Base-by-base conservation (phyloP, 2,113 vertebrate genomes). In the Cercocebus atys region DNA sequence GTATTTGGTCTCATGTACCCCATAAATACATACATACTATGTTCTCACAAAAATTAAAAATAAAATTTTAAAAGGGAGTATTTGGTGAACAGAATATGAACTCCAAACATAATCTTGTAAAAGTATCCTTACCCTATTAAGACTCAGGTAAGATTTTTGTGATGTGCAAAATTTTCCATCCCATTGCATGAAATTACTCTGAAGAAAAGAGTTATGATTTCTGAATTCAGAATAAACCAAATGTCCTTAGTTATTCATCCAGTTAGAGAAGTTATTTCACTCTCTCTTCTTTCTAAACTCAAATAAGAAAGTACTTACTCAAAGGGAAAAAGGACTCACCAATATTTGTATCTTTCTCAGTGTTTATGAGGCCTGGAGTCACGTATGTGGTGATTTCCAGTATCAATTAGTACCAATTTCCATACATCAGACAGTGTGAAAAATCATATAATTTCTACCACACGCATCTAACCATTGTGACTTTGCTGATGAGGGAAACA, bases 381-480 rank as follows among this genome's bases (percentile, higher is more conserved):
- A 94, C 81, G 93, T 88, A 78, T 59, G 95, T 85, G 47, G 96
- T 97, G 92, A 97, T 97, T 98, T 98, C 97, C 96, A 90, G 85
- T 97, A 97, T 98, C 96, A 98, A 96, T 98, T 98, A 98, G 95
- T 94, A 94, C 90, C 95, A 80, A 96, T 98, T 96, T 98, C 95
- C 88, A 92, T 95, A 96, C 92, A 98, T 98, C 88, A 97, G 97
- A 98, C 93, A 94, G 95, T 97, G 82, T 98, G 97, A 98, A 98
- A 98, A 98, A 98, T 97, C 95, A 96, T 94, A 97, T 98, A 81
- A 98, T 98, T 98, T 98, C 97, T 96, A 98, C 89, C 96, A 93
- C 88, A 97, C 78, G 91, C 94, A 97, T 95, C 95, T 96, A 97
- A 97, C 93, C 85, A 94, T 83, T 89, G 96, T 98, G 97, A 97